Base-by-base conservation (phyloP, 2,113 vertebrate genomes). In the Sceloporus tristichus region DNA sequence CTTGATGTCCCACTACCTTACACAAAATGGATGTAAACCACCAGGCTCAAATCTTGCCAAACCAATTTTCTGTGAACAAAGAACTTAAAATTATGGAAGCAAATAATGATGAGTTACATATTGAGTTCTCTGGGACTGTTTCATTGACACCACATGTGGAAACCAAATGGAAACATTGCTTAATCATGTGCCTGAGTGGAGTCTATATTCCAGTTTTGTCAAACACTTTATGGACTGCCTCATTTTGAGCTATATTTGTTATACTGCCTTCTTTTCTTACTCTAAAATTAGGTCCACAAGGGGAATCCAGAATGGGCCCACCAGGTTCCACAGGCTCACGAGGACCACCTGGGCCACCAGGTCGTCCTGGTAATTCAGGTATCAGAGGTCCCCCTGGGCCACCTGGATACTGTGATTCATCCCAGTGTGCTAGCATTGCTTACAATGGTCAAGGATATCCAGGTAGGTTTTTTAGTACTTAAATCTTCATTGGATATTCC, bases 361-460 rank as follows among this genome's bases (percentile, higher is more conserved):
- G 99, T 84, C 98, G 98, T 91, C 97, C 97, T 73, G 99, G 99
- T 68, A 97, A 97, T 68, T 95, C 96, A 2, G 99, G 99, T 21
- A 94, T 98, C 87, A 97, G 98, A 75, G 99, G 99, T 1, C 98
- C 98, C 0, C 97, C 98, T 0, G 99, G 99, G 53, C 97, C 98
- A 82, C 94, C 98, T 42, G 99, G 99, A n/a, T 99, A 99, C 93
- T 99, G 99, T 65, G 99, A 99, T 94, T 99, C 99, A 9, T 99
- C 99, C 75, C 98, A 98, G 95, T 99, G 99, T 85, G 97, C 98
- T 34, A 99, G 99, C 83, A 99, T 99, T 91, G 98, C 98, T 79
- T 99, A 99, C 97, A 99, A 99, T 0, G 98, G 99, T n/a, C 98
- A 99, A 95, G 98, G 98, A 95, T 99, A 99, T 93, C 96, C 96